Evolutionary conservation across 2,888 invertebrate species (phyloP), one percentile per base, ranked within the genome.

Genomic region (Andrena praecox): DNA sequence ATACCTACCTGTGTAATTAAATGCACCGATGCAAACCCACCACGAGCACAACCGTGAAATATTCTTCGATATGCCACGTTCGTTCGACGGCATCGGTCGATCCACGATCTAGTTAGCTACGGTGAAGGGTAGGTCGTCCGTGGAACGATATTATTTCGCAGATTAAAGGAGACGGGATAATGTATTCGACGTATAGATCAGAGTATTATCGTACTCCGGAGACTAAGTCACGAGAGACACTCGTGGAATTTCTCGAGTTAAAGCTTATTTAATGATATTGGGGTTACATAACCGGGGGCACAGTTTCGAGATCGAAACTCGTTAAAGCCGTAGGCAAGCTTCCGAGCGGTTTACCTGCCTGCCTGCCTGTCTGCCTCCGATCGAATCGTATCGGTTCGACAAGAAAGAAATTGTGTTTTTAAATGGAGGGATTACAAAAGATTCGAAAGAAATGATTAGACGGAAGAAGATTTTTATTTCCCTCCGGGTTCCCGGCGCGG

Each of bases 201-300:
- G 48, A 76, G 42, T 56, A 76, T 79, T 69, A 76, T 64, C 42
- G 42, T 50, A 48, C 71, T 31, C 56, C n/a, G 6, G 59, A 24
- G 71, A 71, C 33, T 12, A 24, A 12, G 48, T 50, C 42, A 20
- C 56, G 48, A 10, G 63, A 56, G 63, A 69, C 24, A 29, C 56
- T 76, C 50, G 56, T 20, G 20, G 48, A 63, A 68, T 56, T 63
- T 69, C 64, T 64, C 35, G 35, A 77, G 68, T 76, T 50, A 50
- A 79, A 77, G 52, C 64, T 77, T 56, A 35, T 64, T 77, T 66
- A 79, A 70, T 50, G 64, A 64, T 50, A 59, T 52, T 33, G 52
- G n/a, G 50, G 29, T 79, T 79, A 60, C 35, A 33, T 63, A 70
- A 33, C 8, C 48, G 33, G n/a, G 2, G 35, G 29, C 48, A 64